These are phyloP conservation scores for Altica lythri DNA, from an alignment of 2,888 invertebrate genomes.

Conservation along the genomic window DNA sequence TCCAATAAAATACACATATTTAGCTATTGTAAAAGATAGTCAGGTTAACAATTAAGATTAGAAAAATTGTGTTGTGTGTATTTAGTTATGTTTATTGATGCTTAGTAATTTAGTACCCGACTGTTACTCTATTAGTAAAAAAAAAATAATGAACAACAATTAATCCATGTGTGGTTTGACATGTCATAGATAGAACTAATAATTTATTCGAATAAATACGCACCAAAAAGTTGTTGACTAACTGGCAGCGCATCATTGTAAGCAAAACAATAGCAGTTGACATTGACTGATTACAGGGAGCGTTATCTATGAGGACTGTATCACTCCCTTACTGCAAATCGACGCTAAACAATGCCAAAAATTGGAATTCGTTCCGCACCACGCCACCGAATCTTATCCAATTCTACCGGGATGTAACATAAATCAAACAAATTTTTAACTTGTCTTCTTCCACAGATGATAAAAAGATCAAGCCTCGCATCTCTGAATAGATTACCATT, in stretches of 20 bases:
- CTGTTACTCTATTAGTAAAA: no score
- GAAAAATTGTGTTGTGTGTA: no score
- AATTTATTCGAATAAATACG: conserved; percentile 39
- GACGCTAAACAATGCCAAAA: conserved; percentile 43
- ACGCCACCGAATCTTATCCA: conserved; percentile 38
- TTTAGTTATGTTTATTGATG: no score
- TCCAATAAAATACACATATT: no score
- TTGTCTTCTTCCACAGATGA: conserved; percentile 44
- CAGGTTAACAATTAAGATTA: no score
- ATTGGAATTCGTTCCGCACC: conserved; percentile 43
- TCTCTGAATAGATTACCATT: conserved; percentile 43
- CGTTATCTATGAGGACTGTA: conserved; percentile 42
- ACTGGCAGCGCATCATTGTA: conserved; percentile 38
- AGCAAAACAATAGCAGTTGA: conserved; percentile 47
- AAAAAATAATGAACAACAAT: no score
- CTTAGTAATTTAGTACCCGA: no score
- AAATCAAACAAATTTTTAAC: conserved; percentile 48
- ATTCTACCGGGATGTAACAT: conserved; percentile 43
- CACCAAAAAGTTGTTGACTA: conserved; percentile 42
- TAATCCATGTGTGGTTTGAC: no score
- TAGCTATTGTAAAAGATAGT: no score
- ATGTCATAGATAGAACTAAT: conserved; percentile 24
- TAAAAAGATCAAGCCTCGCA: conserved; percentile 41
- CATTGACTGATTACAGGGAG: conserved; percentile 46
- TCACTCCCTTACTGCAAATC: conserved; percentile 40